Percentiles rank a stretch among this genome's conserved stretches.
Conservation (phyloP, 2,113 vertebrate genomes). For the Ciconia boyciana region DNA sequence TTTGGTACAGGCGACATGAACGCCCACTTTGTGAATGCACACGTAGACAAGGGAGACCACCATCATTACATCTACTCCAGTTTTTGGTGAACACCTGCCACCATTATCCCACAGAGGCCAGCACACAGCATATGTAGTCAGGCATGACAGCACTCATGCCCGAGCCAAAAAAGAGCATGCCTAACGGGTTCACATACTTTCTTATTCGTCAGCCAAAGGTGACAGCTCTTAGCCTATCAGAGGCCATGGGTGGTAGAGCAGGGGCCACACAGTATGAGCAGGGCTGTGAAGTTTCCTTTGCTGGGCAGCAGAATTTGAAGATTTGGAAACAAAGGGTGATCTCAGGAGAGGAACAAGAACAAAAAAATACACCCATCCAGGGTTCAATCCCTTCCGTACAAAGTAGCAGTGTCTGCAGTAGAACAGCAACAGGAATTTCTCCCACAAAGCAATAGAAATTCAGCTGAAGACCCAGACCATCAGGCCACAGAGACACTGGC, state of each 20-base stretch:
- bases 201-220: neutral
- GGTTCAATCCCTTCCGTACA: neutral
- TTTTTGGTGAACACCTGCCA: neutral
- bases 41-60: neutral
- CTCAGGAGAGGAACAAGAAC: neutral
- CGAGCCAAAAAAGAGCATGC: neutral
- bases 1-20: neutral
- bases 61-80: neutral
- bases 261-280: neutral
- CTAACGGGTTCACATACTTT: accelerated
- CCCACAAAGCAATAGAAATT: neutral
- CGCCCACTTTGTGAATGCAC: neutral
- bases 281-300: neutral
- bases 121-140: accelerated
- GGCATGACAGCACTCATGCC: neutral
- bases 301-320: neutral
- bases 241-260: neutral
- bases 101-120: neutral
- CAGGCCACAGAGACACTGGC: neutral
- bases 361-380: neutral
- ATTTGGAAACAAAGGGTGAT: neutral
- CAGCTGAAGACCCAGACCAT: neutral
- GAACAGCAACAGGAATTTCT: neutral
- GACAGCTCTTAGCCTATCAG: neutral
- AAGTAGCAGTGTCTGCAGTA: neutral